Conservation (phyloP, 30 jellyfish, hydroid and myxozoan species). For the Chrysaora quinquecirrha region DNA sequence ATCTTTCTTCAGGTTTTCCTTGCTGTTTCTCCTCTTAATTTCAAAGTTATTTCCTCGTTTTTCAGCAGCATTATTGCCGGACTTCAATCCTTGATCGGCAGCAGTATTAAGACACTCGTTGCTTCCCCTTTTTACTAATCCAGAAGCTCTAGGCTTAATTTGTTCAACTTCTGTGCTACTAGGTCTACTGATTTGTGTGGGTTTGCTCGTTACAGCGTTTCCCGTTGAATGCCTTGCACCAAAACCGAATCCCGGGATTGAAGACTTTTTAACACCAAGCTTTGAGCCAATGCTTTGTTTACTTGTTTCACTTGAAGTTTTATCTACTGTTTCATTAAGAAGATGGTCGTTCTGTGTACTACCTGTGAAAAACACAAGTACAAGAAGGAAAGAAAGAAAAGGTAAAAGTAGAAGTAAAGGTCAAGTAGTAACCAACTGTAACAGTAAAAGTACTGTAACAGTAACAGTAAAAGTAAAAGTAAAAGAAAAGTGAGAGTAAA, state of each 20-base stretch:
- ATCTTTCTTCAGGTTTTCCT: constrained; percentile 3
- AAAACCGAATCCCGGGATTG: not conserved
- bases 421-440: no score
- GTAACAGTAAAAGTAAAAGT: no score
- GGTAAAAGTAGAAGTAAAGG: no score
- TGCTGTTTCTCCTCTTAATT: not conserved
- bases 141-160: not conserved
- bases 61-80: not conserved
- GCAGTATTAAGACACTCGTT: not conserved
- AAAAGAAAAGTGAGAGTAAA: no score
- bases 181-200: not conserved
- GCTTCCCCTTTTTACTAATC: not conserved
- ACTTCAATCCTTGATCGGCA: not conserved
- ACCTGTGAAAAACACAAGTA: no score
- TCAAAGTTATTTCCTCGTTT: not conserved
- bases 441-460: no score
- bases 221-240: not conserved
- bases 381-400: no score
- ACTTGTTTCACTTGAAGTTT: not conserved
- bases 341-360: no score
- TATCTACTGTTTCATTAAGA: no score
- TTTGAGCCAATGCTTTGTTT: not conserved
- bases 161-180: not conserved
- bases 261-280: not conserved
- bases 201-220: not conserved